These are phyloP conservation scores for Malurus elegans DNA, from an alignment of 2,113 vertebrate species.

Conservation along the genomic window DNA sequence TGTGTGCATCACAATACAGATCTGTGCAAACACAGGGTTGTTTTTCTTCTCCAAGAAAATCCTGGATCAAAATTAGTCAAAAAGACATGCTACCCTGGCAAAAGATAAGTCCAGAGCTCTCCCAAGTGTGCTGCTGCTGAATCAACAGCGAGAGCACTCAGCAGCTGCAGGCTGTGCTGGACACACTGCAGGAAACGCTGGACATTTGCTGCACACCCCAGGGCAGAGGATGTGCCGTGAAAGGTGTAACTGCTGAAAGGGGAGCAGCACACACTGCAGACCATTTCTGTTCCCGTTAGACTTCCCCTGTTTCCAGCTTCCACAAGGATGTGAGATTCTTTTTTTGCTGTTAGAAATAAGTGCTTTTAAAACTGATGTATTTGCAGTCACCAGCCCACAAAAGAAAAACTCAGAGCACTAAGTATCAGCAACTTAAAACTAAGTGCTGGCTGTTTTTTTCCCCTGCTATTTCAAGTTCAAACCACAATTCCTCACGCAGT, in stretches of 20 bases:
- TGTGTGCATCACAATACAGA: not conserved
- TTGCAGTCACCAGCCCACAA: not conserved
- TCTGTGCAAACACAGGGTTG: not conserved
- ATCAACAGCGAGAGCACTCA: not conserved
- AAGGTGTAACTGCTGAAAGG: not conserved
- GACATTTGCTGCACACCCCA: not conserved
- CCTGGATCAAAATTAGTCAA: slow-evolving; percentile 11
- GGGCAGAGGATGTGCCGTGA: not conserved
- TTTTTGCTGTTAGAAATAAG: not conserved
- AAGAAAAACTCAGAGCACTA: not conserved
- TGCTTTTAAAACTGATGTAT: not conserved
- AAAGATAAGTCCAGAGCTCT: slow-evolving; percentile 54
- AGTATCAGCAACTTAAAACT: not conserved
- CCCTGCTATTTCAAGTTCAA: not conserved
- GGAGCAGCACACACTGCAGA: not conserved
- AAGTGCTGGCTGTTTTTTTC: not conserved
- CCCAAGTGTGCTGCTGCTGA: slow-evolving; percentile 40
- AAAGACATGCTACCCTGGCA: not conserved
- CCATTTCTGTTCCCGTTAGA: not conserved
- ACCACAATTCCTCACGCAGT: not conserved
- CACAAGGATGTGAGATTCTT: not conserved
- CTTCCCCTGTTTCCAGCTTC: not conserved
- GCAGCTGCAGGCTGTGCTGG: not conserved
- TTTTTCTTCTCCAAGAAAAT: slow-evolving; percentile 42
- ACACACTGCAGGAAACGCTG: not conserved